Base-by-base conservation (phyloP, 2,797 vertebrate species). In the Strix occidentalis region DNA sequence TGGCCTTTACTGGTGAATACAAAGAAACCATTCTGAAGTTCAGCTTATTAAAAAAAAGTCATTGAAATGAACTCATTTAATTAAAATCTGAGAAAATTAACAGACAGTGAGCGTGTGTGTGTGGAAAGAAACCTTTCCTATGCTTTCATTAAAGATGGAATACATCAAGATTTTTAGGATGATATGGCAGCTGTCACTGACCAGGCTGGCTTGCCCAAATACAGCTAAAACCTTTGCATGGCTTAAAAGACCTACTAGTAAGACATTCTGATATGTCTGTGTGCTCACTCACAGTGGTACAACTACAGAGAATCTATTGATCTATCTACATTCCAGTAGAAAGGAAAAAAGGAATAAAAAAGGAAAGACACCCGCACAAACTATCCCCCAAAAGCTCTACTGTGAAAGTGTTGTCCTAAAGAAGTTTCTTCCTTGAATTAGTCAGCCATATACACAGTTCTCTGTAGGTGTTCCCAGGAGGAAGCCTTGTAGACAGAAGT, bases 1-100 rank as follows among this genome's bases (percentile, higher is more conserved):
- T 33, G 77, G 41, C n/a, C 89, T 87, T 53, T 20, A 63, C 74
- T 69, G 70, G 70, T 26, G 50, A 89, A 65, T 10, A 93, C 91
- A 94, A 90, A 93, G 94, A 86, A 86, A 65, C 66, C 74, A 88
- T 93, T 95, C 90, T 94, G 26, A 88, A 87, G 37, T 74, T 25
- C 57, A 89, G 61, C 71, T 86, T 72, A 79, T 89, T 94, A 84
- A 87, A 86, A 45, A 45, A 72, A 89, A 90, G 66, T 72, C 70
- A 76, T 2, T 65, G 89, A 89, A 75, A 95, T 54, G 58, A 70
- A 87, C 54, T 89, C 50, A 71, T 81, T 86, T 92, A 81, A 89
- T 88, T 88, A 84, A 81, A 89, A 72, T 11, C n/a, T 72, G 51
- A 84, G 54, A 71, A 57, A 76, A 88, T 64, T 16, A 89, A 63